A percentile compares a stretch with the other conserved stretches of the same genome.
Conservation (phyloP, 2,888 invertebrate species). For the Tubiluchus corallicola region DNA sequence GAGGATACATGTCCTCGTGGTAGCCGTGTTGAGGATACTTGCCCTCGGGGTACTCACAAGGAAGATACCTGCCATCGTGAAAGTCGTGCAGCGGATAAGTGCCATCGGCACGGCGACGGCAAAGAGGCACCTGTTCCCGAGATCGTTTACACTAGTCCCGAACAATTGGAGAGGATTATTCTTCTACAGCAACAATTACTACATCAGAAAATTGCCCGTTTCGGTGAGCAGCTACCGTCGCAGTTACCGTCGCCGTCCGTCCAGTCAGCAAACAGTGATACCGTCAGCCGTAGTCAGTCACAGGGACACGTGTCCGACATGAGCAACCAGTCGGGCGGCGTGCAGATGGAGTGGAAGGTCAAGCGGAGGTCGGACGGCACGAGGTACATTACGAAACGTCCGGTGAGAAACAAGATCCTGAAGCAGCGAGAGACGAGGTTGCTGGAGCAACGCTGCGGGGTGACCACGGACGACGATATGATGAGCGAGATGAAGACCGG, state of each 20-base stretch:
- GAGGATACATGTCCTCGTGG: too few species aligned
- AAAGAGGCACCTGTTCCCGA: constrained; percentile 28
- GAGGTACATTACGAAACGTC: constrained; percentile 51
- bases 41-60: background rate
- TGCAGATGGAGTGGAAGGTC: constrained; percentile 44
- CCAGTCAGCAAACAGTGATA: background rate
- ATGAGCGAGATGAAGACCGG: constrained; percentile 52
- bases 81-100: constrained; percentile 41
- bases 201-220: constrained; percentile 18
- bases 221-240: constrained; percentile 12
- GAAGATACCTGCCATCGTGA: background rate
- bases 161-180: constrained; percentile 47
- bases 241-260: background rate
- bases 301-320: constrained; percentile 14
- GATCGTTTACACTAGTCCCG: constrained; percentile 49
- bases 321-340: constrained; percentile 14
- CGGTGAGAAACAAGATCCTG: constrained; percentile 43
- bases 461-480: constrained; percentile 56
- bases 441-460: constrained; percentile 43
- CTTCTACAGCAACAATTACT: constrained; percentile 45
- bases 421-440: constrained; percentile 46
- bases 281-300: background rate
- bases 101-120: constrained; percentile 39
- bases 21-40: constrained; percentile 38
- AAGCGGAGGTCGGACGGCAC: constrained; percentile 55